Conservation (phyloP, 2,888 invertebrate genomes). For the Drosophila kanekoi region DNA sequence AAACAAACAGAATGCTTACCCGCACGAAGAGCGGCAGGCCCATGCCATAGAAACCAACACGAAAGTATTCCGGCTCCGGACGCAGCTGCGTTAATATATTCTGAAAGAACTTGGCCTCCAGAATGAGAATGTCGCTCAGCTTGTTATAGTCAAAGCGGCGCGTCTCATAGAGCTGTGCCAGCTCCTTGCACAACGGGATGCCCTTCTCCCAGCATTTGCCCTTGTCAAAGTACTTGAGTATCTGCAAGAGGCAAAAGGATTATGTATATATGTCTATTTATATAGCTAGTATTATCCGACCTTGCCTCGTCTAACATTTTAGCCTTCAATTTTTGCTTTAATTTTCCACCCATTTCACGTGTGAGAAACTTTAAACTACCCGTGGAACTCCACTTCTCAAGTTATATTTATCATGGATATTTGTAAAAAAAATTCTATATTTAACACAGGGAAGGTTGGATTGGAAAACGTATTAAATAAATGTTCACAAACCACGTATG, state of each 20-base stretch:
- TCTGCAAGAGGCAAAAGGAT: conserved; percentile 85
- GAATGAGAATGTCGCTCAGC: conserved; percentile 92
- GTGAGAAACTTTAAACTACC: no score
- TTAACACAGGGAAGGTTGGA: no score
- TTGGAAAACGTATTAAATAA: no score
- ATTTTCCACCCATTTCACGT: no score
- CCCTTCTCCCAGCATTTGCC: conserved; percentile 99
- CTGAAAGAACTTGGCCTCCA: conserved; percentile 95
- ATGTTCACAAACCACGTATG: no score
- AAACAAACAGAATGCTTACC: conserved; percentile 86
- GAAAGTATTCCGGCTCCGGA: conserved; percentile 97
- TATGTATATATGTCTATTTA: no score
- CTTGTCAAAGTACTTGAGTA: conserved; percentile 95
- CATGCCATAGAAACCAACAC: conserved; percentile 97
- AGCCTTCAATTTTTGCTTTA: no score
- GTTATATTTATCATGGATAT: no score
- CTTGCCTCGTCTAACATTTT: no score
- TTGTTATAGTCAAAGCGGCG: conserved; percentile 95
- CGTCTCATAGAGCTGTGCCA: conserved; percentile 94
- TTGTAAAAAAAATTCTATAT: no score
- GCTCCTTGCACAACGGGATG: conserved; percentile 94
- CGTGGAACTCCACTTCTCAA: no score
- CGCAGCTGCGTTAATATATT: conserved; percentile 94
- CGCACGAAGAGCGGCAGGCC: conserved; percentile 97
- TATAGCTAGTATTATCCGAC: not conserved